Percentiles rank a stretch among this genome's conserved stretches.
phyloP scores from a whole-genome alignment of 1,140 invertebrate species.

The Pinna nobilis region DNA sequence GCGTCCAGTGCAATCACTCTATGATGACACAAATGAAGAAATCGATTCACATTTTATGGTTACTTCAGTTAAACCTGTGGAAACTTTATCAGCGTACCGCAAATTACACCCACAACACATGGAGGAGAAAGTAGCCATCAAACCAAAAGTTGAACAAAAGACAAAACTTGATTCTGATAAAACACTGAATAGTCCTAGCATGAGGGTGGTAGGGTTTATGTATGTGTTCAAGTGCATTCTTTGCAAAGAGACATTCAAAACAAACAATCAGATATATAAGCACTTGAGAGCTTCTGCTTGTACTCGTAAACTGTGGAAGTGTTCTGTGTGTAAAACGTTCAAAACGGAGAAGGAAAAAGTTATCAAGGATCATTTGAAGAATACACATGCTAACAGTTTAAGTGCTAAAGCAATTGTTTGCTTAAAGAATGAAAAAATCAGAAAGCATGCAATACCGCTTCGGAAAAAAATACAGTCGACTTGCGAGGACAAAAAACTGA shows the following conservation, averaged over 20 bases:
- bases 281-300: conserved; percentile 17
- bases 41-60: background rate
- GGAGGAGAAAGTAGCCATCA: background rate
- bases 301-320: conserved; percentile 3
- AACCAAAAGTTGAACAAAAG: background rate
- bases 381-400: conserved; percentile 2
- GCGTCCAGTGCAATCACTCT: background rate
- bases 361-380: conserved; percentile 20
- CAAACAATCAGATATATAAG: conserved; percentile 12
- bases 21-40: conserved; percentile 1
- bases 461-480: background rate
- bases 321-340: conserved; percentile 29
- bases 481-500: background rate
- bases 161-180: background rate
- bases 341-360: conserved; percentile 18
- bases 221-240: conserved; percentile 25
- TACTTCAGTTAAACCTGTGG: background rate
- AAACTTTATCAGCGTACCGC: background rate
- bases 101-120: no score
- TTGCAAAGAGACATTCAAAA: conserved; percentile 26
- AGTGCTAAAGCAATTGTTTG: conserved; percentile 6
- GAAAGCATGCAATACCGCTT: conserved; percentile 27
- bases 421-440: conserved; percentile 21
- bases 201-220: conserved; percentile 5
- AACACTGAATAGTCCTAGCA: background rate